Percentiles rank a stretch among this genome's conserved stretches.
Evolutionary conservation across 2,113 vertebrate genomes (phyloP).

Genomic region (Hyla sarda): DNA sequence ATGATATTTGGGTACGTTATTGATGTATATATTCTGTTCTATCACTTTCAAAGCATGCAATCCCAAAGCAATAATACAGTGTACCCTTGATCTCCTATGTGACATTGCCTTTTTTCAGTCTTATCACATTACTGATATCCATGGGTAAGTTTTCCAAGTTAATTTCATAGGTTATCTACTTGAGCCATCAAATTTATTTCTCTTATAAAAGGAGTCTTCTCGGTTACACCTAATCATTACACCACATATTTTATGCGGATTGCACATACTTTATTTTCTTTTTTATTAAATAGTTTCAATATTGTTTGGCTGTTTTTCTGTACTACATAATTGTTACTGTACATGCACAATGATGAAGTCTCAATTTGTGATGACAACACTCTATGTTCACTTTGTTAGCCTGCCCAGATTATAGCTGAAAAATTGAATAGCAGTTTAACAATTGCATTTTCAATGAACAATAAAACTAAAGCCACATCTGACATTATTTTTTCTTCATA

Average conservation of each 20-base stretch:
- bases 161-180: background rate
- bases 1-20: background rate
- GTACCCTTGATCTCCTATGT: background rate
- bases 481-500: too few relatives aligned
- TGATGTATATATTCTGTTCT: too few relatives aligned
- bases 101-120: background rate
- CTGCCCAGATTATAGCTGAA: too few relatives aligned
- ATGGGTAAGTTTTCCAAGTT: background rate
- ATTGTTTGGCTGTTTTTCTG: background rate
- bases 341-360: too few relatives aligned
- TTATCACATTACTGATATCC: background rate
- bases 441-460: too few relatives aligned
- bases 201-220: background rate
- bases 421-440: too few relatives aligned
- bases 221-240: background rate
- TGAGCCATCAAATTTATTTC: background rate
- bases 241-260: background rate
- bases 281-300: background rate
- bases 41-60: background rate
- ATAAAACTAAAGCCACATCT: too few relatives aligned
- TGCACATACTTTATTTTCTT: background rate
- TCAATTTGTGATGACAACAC: too few relatives aligned
- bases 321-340: background rate
- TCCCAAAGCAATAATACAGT: background rate
- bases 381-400: too few relatives aligned